A percentile compares a stretch with the other conserved stretches of the same genome.
These are phyloP conservation scores for Pecten maximus DNA, from an alignment of 2,888 invertebrate genomes.

Conservation along the genomic window DNA sequence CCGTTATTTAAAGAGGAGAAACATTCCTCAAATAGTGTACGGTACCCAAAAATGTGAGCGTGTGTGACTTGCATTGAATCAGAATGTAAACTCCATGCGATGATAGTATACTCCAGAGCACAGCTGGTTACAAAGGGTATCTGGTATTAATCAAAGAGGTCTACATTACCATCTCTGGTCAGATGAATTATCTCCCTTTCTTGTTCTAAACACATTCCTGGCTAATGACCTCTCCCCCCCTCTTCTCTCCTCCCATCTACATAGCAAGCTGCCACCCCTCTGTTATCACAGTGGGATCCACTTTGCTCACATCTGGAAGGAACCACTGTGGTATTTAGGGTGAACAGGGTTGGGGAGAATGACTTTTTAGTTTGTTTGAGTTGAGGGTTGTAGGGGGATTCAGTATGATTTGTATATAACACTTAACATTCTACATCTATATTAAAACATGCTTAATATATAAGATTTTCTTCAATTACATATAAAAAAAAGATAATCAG, in stretches of 20 bases:
- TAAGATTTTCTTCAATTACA: neutral
- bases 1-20: neutral
- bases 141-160: neutral
- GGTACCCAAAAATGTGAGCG: neutral
- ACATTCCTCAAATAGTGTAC: neutral
- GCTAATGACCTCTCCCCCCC: slow-evolving; percentile 26
- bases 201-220: slow-evolving; percentile 33
- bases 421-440: neutral
- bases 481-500: neutral
- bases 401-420: neutral
- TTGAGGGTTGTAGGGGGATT: neutral
- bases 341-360: neutral
- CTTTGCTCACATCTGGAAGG: slow-evolving; percentile 22
- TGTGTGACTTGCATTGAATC: neutral
- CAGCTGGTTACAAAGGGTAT: neutral
- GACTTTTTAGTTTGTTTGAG: neutral
- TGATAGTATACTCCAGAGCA: neutral
- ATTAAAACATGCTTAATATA: neutral
- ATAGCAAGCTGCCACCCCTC: neutral
- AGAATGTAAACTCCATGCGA: neutral
- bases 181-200: neutral
- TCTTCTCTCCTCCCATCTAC: neutral
- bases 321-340: neutral
- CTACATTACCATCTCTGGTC: slow-evolving; percentile 9
- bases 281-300: slow-evolving; percentile 25